phyloP scores from a whole-genome alignment of 2,113 vertebrate species.

The Atlantisia rogersi region DNA sequence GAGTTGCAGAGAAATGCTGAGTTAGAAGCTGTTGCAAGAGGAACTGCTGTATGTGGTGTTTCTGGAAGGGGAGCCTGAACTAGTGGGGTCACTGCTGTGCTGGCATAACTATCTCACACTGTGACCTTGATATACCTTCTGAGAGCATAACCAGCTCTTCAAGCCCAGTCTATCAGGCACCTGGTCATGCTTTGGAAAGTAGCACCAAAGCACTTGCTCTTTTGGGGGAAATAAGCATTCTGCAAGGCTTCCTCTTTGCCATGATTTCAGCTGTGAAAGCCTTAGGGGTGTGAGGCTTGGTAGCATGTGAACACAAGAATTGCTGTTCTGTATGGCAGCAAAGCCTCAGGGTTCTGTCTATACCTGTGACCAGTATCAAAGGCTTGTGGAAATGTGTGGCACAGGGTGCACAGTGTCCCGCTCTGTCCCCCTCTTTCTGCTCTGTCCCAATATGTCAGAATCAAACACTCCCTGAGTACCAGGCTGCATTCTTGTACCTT shows the following conservation, averaged over 20 bases:
- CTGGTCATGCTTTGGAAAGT: neutral
- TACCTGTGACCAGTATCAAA: neutral
- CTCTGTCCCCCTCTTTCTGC: neutral
- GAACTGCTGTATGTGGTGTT: neutral
- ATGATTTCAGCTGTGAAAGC: neutral
- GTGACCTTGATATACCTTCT: neutral
- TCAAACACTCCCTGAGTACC: neutral
- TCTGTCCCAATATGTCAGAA: neutral
- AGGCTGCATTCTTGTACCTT: neutral
- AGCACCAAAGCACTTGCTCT: neutral
- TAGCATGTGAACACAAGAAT: neutral
- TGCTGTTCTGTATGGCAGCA: neutral
- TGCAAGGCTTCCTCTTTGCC: neutral
- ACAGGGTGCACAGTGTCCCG: neutral
- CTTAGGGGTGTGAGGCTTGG: neutral
- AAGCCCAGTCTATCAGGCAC: neutral
- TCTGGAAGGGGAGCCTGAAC: neutral
- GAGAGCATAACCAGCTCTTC: neutral
- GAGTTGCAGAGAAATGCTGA: neutral
- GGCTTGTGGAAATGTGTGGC: neutral
- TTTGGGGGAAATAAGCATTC: neutral
- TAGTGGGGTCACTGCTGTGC: neutral
- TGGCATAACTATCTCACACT: neutral
- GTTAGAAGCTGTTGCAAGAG: neutral
- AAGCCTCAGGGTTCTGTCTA: neutral